Evolutionary conservation across 2,888 invertebrate genomes (phyloP).

Genomic region (Alsophila aescularia): DNA sequence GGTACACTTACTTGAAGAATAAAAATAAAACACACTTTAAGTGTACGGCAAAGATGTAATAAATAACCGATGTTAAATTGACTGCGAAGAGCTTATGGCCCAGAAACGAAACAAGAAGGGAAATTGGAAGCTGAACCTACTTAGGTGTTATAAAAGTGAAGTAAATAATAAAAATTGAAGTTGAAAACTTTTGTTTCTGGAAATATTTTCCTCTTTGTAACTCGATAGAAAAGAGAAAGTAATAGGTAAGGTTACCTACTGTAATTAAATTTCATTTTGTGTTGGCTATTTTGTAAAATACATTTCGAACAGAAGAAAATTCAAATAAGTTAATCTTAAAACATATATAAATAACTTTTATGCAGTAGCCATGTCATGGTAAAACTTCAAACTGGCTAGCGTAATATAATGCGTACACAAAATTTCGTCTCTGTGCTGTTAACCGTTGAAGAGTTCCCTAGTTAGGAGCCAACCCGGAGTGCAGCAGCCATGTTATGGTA

Average conservation of each 20-base stretch:
- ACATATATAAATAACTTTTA: no score
- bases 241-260: constrained; percentile 7
- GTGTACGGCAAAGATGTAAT: constrained; percentile 73
- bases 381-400: no score
- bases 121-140: constrained; percentile 45
- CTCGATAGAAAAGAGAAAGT: constrained; percentile 1
- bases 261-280: not conserved
- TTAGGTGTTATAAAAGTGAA: constrained; percentile 29
- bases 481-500: no score
- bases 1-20: constrained; percentile 55
- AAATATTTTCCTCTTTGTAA: constrained; percentile 13
- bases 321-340: no score
- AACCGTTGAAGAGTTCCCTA: no score
- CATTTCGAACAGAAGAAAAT: no score
- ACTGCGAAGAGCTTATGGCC: constrained; percentile 76
- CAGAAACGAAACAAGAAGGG: constrained; percentile 64
- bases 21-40: constrained; percentile 70
- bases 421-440: no score
- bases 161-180: constrained; percentile 28
- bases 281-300: not conserved
- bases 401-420: no score
- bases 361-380: no score
- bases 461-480: no score
- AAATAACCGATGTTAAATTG: constrained; percentile 81
- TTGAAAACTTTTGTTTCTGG: constrained; percentile 18